Base-by-base conservation (phyloP, 2,888 invertebrate species). In the Ophioninae sp. region DNA sequence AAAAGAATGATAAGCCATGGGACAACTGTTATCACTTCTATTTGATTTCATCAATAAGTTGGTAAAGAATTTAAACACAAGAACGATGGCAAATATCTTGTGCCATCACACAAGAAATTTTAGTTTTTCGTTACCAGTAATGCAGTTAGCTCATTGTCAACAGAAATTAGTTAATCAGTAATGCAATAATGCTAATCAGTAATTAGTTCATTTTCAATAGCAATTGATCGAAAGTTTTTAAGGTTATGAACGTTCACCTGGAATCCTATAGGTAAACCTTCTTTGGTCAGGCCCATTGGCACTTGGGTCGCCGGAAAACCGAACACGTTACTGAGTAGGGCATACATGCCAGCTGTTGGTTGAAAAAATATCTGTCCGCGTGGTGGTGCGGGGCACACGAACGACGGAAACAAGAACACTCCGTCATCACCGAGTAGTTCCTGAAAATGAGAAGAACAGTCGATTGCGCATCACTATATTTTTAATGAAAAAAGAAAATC, bases 301-400 rank as follows among this genome's bases (percentile, higher is more conserved):
- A 97, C 95, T 85, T 96, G 95, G 2, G 96, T 96, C 20, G 96
- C 95, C 0, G 98, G 98, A 89, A 97, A 93, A 0, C 96, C 96
- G 1, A 97, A 93, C 3, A 96, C 93, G 93, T 97, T 97, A 90
- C 95, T 95, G 80, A 95, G 92, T 91, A 95, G 95, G 2, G 95
- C 94, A 93, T 96, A 97, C 72, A 94, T 90, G 59, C 95, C 94
- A 82, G 95, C 95, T 30, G 94, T 92, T 1, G 94, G 93, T 85
- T 95, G 94, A 61, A 95, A 92, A 86, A 94, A 91, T 84, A 96
- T 95, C 83, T 95, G 94, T 84, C 93, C 91, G 84, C 94, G 93
- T 81, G 93, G 93, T 0, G 93, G 93, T 0, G 95, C 94, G 13
- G 93, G 85, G 44, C 89, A 89, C 0, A 94, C 93, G 88, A 93